These are phyloP conservation scores for Pipistrellus nathusii DNA, from an alignment of 2,797 vertebrate species.

Conservation along the genomic window DNA sequence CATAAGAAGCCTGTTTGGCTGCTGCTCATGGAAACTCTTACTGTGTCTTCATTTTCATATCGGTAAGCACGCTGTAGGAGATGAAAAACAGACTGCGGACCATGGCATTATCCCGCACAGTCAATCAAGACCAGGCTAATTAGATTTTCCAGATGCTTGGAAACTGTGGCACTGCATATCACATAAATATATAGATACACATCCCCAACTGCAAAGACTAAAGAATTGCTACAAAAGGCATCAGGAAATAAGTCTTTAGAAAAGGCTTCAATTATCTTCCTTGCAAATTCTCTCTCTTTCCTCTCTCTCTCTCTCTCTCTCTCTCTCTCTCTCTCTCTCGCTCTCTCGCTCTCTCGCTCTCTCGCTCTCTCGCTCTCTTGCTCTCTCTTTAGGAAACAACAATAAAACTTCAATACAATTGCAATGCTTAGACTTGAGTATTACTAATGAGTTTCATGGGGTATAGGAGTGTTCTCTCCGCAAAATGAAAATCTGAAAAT, in stretches of 20 bases:
- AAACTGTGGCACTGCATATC: constrained; percentile 24
- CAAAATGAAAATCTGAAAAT: constrained; percentile 59
- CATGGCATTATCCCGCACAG: neutral
- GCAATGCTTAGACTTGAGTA: constrained; percentile 36
- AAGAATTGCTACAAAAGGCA: constrained; percentile 30
- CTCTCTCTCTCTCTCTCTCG: no score
- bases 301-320: no score
- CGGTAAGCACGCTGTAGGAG: constrained; percentile 29
- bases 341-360: no score
- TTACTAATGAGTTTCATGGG: constrained; percentile 52
- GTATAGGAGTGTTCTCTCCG: neutral
- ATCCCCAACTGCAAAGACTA: neutral
- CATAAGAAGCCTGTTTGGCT: constrained; percentile 44
- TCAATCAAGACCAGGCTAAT: constrained; percentile 71
- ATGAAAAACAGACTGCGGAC: constrained; percentile 52
- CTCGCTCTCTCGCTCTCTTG: no score
- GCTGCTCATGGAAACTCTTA: constrained; percentile 68
- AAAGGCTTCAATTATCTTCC: neutral
- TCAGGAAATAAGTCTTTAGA: constrained; percentile 29
- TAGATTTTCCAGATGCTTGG: constrained; percentile 75
- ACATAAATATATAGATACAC: constrained; percentile 61
- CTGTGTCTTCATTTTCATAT: constrained; percentile 72
- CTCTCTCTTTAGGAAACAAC: neutral
- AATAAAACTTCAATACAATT: constrained; percentile 43
- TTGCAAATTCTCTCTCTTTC: neutral